phyloP scores from a whole-genome alignment of 2,888 invertebrate species.

The Cerceris ruficornis region DNA sequence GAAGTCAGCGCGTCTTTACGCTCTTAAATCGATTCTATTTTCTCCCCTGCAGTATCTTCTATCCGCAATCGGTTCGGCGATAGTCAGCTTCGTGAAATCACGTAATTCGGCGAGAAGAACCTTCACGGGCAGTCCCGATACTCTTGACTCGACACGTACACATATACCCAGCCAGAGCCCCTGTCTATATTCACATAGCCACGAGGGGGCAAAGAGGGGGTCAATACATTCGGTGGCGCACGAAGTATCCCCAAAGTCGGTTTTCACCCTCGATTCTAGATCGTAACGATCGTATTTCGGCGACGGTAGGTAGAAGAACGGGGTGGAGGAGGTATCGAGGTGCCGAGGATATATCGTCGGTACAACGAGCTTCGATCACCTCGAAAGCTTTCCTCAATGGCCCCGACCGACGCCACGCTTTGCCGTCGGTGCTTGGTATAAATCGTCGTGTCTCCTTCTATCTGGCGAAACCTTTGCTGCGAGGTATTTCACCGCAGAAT shows the following conservation, averaged over 20 bases:
- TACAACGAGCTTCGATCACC: slow-evolving; percentile 67
- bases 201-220: neutral
- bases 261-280: slow-evolving; percentile 56
- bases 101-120: slow-evolving; percentile 54
- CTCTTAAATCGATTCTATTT: slow-evolving; percentile 55
- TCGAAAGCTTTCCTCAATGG: slow-evolving; percentile 64
- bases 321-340: slow-evolving; percentile 40
- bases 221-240: slow-evolving; percentile 28
- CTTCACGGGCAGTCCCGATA: slow-evolving; percentile 37
- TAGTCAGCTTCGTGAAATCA: slow-evolving; percentile 60
- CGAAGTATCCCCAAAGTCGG: slow-evolving; percentile 40
- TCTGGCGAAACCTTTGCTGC: slow-evolving; percentile 8
- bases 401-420: slow-evolving; percentile 45
- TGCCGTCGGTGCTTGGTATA: slow-evolving; percentile 50
- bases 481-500: slow-evolving; percentile 16
- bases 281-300: slow-evolving; percentile 63
- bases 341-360: slow-evolving; percentile 59
- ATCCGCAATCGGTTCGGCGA: slow-evolving; percentile 38
- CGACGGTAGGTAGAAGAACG: slow-evolving; percentile 25
- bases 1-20: slow-evolving; percentile 27
- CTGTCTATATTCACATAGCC: neutral
- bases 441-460: slow-evolving; percentile 48
- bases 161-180: neutral
- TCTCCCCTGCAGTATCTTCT: slow-evolving; percentile 28
- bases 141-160: slow-evolving; percentile 20